Conservation (phyloP, 2,888 invertebrate genomes). For the Philereme transversata region DNA sequence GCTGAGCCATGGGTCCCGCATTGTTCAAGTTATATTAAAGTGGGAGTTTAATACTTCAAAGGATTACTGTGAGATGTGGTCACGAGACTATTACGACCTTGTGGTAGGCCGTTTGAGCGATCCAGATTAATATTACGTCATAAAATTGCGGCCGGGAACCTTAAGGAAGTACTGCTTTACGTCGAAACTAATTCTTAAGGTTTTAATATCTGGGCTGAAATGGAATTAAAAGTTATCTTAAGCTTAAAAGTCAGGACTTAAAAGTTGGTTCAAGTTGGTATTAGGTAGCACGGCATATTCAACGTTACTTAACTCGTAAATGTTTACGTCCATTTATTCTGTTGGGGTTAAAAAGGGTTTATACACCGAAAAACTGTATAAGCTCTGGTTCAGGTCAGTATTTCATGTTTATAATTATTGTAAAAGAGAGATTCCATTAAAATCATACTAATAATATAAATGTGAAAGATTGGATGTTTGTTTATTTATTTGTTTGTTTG, state of each 20-base stretch:
- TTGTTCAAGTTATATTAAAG: constrained; percentile 80
- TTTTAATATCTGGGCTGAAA: constrained; percentile 21
- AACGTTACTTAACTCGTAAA: not conserved
- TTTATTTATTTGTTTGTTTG: too few species aligned
- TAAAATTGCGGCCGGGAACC: constrained; percentile 32
- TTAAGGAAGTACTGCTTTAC: constrained; percentile 22
- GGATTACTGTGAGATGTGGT: constrained; percentile 72
- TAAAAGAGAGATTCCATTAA: too few species aligned
- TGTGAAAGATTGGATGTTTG: too few species aligned
- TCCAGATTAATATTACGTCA: constrained; percentile 56
- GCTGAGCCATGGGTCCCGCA: constrained; percentile 68
- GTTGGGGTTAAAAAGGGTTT: too few species aligned
- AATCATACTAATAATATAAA: too few species aligned
- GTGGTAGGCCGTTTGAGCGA: constrained; percentile 48
- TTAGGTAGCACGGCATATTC: constrained; percentile 13
- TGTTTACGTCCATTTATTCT: too few species aligned
- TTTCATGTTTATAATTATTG: too few species aligned
- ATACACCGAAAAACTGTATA: too few species aligned
- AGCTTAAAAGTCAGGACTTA: constrained; percentile 23
- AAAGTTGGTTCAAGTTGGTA: constrained; percentile 13
- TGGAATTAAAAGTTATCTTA: constrained; percentile 26
- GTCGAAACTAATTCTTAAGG: constrained; percentile 29
- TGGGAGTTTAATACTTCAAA: constrained; percentile 75
- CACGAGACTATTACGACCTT: constrained; percentile 58
- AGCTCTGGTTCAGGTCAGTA: too few species aligned